Percentiles rank a stretch among this genome's conserved stretches.
phyloP scores from a whole-genome alignment of 2,888 invertebrate species.

The Periphyllus acericola region DNA sequence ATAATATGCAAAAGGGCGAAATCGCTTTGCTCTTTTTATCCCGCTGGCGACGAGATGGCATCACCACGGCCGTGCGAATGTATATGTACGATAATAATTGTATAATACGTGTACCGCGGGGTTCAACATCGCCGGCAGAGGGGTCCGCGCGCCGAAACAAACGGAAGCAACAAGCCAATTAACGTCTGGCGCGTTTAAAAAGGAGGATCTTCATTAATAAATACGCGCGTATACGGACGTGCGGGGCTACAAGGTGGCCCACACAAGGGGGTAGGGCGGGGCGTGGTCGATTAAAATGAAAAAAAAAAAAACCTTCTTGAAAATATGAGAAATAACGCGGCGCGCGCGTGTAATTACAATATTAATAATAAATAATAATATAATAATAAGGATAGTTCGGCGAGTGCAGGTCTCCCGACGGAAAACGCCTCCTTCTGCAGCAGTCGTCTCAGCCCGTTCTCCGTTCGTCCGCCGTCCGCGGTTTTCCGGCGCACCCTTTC shows the following conservation, averaged over 20 bases:
- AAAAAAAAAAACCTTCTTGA: conserved; percentile 15
- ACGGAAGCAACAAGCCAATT: conserved; percentile 62
- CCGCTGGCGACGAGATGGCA: neutral
- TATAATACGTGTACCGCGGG: neutral
- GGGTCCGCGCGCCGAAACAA: conserved; percentile 38
- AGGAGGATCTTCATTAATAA: conserved; percentile 61
- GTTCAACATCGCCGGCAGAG: neutral
- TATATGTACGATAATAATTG: too few species aligned
- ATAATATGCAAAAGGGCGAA: conserved; percentile 54
- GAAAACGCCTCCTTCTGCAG: conserved; percentile 42
- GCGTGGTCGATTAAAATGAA: conserved; percentile 55
- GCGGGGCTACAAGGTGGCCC: neutral
- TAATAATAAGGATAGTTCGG: neutral
- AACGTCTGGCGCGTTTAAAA: conserved; percentile 56
- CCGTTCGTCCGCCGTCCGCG: neutral
- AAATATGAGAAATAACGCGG: neutral
- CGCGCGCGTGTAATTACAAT: conserved; percentile 51
- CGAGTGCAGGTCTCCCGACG: neutral
- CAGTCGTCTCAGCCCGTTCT: too few species aligned
- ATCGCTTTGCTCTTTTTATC: conserved; percentile 56
- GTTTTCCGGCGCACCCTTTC: neutral
- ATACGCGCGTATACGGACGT: neutral
- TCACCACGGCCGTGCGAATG: neutral
- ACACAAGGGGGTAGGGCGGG: conserved; percentile 46
- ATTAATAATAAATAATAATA: conserved; percentile 23